phyloP scores from a whole-genome alignment of 2,113 vertebrate species.

The Anoura caudifer region DNA sequence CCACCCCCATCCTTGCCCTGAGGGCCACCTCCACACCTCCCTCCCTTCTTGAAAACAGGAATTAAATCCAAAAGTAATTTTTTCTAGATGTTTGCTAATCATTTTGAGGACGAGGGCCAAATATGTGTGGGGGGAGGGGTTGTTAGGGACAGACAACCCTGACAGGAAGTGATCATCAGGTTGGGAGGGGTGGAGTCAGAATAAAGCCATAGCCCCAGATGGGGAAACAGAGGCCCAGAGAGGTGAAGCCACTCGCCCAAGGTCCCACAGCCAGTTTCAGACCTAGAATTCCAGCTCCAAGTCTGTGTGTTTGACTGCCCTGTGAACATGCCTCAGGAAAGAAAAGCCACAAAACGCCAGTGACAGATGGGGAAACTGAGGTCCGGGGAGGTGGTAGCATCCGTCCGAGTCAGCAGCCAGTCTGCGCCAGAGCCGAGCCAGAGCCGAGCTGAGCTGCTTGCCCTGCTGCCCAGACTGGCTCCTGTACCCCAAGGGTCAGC shows the following conservation, averaged over 20 bases:
- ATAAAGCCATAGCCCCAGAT: neutral
- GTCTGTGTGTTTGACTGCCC: accelerated
- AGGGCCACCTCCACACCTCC: neutral
- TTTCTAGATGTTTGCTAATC: neutral
- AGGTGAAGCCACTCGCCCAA: neutral
- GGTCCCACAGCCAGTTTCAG: neutral
- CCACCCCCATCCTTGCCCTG: neutral
- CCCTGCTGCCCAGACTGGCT: neutral
- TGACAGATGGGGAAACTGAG: neutral
- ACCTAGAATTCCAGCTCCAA: neutral
- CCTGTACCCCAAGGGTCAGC: accelerated
- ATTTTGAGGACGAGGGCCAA: neutral
- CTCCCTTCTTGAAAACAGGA: slow-evolving; percentile 26
- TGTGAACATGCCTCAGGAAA: neutral
- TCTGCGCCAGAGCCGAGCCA: neutral
- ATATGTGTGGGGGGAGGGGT: neutral
- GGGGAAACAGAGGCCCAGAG: neutral
- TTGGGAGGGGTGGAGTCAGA: neutral
- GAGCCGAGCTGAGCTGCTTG: neutral
- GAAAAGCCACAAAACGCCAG: neutral
- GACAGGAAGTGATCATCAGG: neutral
- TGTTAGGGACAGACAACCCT: too few species aligned
- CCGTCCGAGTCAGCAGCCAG: too few species aligned
- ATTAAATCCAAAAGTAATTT: neutral
- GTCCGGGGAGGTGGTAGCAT: neutral